Percentiles rank a stretch among this genome's conserved stretches.
These are phyloP conservation scores for Opisthocomus hoazin DNA, from an alignment of 2,113 vertebrate species.

Conservation along the genomic window DNA sequence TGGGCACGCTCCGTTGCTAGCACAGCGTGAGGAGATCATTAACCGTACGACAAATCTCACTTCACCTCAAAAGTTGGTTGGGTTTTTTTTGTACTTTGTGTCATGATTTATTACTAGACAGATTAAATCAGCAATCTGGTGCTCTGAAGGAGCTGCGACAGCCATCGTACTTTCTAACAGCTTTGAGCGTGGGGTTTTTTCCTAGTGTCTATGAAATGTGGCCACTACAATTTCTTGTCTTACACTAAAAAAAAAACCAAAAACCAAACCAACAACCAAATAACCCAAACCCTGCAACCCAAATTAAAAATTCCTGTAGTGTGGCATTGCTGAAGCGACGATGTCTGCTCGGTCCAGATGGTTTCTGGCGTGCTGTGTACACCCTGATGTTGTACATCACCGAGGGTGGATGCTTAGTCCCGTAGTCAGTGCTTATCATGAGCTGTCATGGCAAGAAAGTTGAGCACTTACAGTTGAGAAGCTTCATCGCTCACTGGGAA, in stretches of 20 bases:
- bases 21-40: not conserved
- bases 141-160: not conserved
- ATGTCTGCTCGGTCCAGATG: not conserved
- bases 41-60: conserved; percentile 1
- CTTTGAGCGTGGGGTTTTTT: not conserved
- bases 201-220: not conserved
- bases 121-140: not conserved
- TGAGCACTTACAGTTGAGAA: not conserved
- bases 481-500: not conserved
- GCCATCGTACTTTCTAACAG: not conserved
- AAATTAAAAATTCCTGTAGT: not conserved
- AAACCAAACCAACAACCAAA: not conserved
- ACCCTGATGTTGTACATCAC: not conserved
- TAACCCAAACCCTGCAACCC: not conserved
- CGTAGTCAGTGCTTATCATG: rapidly evolving
- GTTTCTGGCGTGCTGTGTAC: not conserved
- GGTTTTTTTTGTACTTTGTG: not conserved
- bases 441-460: not conserved
- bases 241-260: not conserved
- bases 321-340: not conserved
- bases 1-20: conserved; percentile 19
- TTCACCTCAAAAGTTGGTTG: not conserved
- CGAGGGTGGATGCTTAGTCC: not conserved
- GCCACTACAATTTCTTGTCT: not conserved
- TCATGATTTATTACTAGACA: not conserved